These are phyloP conservation scores for Drosophila neotestacea DNA, from an alignment of 2,888 invertebrate genomes.

Conservation along the genomic window DNA sequence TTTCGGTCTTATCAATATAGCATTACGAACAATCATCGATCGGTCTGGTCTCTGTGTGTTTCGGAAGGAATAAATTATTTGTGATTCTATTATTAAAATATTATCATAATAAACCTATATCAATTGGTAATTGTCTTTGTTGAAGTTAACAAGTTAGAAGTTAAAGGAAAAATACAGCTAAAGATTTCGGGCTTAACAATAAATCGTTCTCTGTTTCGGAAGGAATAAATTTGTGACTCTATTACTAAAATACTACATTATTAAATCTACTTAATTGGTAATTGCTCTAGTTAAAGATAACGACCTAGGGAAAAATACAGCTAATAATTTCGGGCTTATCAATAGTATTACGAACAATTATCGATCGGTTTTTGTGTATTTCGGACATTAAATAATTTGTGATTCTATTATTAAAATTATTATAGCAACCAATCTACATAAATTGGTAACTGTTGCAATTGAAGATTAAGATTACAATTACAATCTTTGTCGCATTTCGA, in stretches of 20 bases:
- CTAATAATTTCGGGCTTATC: conserved; percentile 18
- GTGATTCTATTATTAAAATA: neutral
- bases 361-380: too few relatives aligned
- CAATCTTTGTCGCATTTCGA: conserved; percentile 4
- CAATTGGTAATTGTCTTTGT: neutral
- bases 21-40: conserved; percentile 11
- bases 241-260: neutral
- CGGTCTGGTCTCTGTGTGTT: too few relatives aligned
- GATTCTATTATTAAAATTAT: neutral
- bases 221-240: too few relatives aligned
- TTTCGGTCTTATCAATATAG: conserved; percentile 31
- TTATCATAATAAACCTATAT: neutral
- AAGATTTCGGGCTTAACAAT: conserved; percentile 1
- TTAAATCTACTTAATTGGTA: neutral
- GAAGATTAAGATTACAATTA: conserved; percentile 13
- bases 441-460: conserved; percentile 31
- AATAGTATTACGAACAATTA: conserved; percentile 15
- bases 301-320: too few relatives aligned
- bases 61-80: neutral
- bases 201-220: too few relatives aligned
- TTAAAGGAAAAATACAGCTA: too few relatives aligned
- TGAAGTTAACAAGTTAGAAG: too few relatives aligned
- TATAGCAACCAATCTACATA: conserved; percentile 7
- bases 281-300: neutral
- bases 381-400: neutral